Base-by-base conservation (phyloP, 1,140 invertebrate genomes). In the Drosophila biarmipes region DNA sequence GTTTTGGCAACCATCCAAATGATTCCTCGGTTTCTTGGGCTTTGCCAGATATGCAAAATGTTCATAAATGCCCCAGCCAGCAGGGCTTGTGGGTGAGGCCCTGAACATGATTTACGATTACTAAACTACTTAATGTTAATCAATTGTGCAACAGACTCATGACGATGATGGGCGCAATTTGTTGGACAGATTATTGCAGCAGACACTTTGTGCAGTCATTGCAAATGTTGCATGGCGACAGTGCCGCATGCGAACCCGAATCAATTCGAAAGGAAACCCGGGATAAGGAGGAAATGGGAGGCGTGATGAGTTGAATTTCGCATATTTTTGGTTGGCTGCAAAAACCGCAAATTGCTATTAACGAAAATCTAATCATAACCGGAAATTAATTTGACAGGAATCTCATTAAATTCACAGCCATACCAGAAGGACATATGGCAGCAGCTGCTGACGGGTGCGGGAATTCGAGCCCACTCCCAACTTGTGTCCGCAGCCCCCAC, bases 381-480 rank as follows among this genome's bases (percentile, higher is more conserved):
- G 90, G 90, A 91, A 91, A 91, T 91, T 91, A 91, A 91, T 91
- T 91, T 91, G 90, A 91, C 90, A 91, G 90, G 89, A 91, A 90
- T 91, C 90, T 91, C 90, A 91, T 91, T 91, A 91, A 91, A 91
- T 90, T 91, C 86, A 90, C 90, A 91, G 77, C 72, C 31, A 45
- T 40, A 15, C 51, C 67, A 71, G n/a, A 48, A 69, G 67, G 64
- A 71, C 67, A 56, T 56, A 69, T 56, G 67, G 67, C 51, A 69
- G 42, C 67, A 71, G 67, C 67, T 71, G 67, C 35, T 24, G 63
- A 35, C 40, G 62, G 29, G 31, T n/a, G 45, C 31, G 45, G 21
- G 49, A 34, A 14, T 38, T 31, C 27, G 15, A 35, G 31, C 17
- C 34, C 51, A 7, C 17, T 49, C 15, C n/a, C 12, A 35, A 17